Conservation (phyloP, 2,797 vertebrate species). For the Dallia pectoralis region DNA sequence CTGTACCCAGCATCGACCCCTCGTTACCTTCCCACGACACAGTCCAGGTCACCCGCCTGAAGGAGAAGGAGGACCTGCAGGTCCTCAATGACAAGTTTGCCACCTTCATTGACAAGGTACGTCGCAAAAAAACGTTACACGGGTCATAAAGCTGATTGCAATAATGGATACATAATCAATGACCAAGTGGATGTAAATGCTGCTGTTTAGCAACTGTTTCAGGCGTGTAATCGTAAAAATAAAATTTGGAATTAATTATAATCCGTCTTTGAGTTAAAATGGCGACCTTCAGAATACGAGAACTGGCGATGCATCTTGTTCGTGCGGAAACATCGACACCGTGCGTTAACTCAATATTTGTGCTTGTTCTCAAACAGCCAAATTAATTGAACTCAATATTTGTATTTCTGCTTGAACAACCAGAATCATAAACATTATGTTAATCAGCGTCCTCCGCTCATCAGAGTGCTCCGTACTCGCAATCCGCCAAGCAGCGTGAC, state of each 20-base stretch:
- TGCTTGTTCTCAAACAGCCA: background rate
- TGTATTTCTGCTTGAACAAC: background rate
- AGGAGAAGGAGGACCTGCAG: conserved; percentile 67
- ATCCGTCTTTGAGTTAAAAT: no score
- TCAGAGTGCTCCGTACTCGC: background rate
- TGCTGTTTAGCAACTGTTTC: background rate
- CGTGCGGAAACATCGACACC: background rate
- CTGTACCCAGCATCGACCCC: conserved; percentile 59
- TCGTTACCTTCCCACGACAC: conserved; percentile 60
- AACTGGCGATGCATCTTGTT: background rate
- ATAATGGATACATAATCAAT: background rate
- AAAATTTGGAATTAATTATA: background rate
- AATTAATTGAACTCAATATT: background rate
- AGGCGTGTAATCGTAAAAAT: background rate
- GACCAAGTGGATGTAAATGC: background rate
- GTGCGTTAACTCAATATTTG: background rate
- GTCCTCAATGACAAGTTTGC: conserved; percentile 69
- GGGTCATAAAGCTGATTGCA: background rate
- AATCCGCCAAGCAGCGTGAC: background rate
- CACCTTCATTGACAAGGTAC: conserved; percentile 65
- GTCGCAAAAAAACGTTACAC: background rate
- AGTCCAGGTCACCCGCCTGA: conserved; percentile 62
- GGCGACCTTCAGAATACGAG: background rate
- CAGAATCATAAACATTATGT: background rate
- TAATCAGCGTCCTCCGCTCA: background rate